Percentiles rank a stretch among this genome's conserved stretches.
These are phyloP conservation scores for Calliphora vicina DNA, from an alignment of 1,140 invertebrate species.

Conservation along the genomic window DNA sequence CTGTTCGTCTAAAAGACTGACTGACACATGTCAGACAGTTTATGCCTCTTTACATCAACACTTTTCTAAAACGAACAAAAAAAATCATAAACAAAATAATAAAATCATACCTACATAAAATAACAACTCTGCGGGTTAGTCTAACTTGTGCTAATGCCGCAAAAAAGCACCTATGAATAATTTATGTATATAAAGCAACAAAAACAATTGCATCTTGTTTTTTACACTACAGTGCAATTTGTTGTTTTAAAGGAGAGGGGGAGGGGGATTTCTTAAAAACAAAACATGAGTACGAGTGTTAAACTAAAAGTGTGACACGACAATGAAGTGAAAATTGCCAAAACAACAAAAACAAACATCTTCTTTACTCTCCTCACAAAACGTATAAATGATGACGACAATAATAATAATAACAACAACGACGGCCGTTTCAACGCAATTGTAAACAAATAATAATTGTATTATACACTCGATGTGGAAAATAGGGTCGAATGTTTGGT, in stretches of 20 bases:
- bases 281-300: neutral
- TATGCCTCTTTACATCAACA: neutral
- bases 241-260: neutral
- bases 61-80: neutral
- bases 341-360: neutral
- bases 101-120: neutral
- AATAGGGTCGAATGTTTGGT: too few relatives aligned
- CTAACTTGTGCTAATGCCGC: neutral
- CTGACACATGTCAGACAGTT: conserved; percentile 1
- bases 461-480: neutral
- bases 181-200: neutral
- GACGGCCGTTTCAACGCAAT: neutral
- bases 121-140: neutral
- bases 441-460: neutral
- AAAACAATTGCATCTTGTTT: neutral
- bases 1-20: neutral
- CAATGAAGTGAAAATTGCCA: conserved; percentile 14
- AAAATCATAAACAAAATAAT: too few relatives aligned
- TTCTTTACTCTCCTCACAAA: neutral
- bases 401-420: neutral
- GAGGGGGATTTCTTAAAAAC: neutral
- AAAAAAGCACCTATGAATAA: neutral
- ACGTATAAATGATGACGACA: too few relatives aligned
- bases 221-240: neutral
- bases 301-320: conserved; percentile 7